A percentile compares a stretch with the other conserved stretches of the same genome.
Evolutionary conservation across 2,888 invertebrate genomes (phyloP).

Genomic region (Plemyria rubiginata): DNA sequence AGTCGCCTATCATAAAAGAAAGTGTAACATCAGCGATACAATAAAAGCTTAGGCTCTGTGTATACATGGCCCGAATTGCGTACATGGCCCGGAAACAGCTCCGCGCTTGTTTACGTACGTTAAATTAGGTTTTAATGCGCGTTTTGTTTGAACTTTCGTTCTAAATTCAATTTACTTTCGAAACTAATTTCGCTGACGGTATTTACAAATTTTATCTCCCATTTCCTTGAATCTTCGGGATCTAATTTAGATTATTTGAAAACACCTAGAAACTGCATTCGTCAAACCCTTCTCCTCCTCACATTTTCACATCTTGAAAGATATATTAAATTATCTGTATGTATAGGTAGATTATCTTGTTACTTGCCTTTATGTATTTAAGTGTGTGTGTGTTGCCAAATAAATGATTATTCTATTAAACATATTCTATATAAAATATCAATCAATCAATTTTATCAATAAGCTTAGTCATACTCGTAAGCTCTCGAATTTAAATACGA

Average conservation of each 20-base stretch:
- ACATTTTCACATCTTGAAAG: too few relatives aligned
- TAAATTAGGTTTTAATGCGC: conserved; percentile 23
- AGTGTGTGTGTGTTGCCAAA: too few relatives aligned
- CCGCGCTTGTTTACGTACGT: conserved; percentile 21
- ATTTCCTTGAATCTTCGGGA: neutral
- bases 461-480: too few relatives aligned
- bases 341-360: too few relatives aligned
- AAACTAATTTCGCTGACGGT: neutral
- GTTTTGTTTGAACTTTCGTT: conserved; percentile 16
- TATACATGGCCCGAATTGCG: conserved; percentile 11
- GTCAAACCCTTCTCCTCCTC: too few relatives aligned
- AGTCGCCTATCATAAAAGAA: conserved; percentile 23
- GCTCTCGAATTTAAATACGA: too few relatives aligned
- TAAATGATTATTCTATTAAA: too few relatives aligned
- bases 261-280: neutral
- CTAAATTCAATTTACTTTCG: neutral
- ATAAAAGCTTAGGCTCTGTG: conserved; percentile 10
- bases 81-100: conserved; percentile 18
- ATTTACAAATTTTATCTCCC: neutral
- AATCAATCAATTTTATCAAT: too few relatives aligned
- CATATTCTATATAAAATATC: too few relatives aligned
- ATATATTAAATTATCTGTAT: too few relatives aligned
- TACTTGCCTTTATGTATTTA: too few relatives aligned
- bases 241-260: neutral
- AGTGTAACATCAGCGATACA: conserved; percentile 29